These are phyloP conservation scores for Gopherus flavomarginatus DNA, from an alignment of 2,113 vertebrate species.

Conservation along the genomic window DNA sequence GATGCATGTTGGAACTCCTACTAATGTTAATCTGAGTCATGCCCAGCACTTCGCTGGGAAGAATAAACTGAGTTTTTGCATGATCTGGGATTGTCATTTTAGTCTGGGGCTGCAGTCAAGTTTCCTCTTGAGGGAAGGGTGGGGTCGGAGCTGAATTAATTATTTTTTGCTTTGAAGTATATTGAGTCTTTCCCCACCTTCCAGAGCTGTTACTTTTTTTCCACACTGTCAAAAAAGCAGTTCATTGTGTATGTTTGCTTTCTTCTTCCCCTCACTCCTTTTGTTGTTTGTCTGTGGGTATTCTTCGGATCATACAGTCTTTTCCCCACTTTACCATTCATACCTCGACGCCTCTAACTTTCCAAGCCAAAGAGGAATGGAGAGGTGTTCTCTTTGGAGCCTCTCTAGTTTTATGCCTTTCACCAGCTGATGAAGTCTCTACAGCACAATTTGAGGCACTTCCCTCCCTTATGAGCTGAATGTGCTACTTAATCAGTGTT, in stretches of 20 bases:
- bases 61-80: neutral
- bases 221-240: neutral
- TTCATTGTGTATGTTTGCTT: neutral
- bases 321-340: neutral
- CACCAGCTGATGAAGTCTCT: neutral
- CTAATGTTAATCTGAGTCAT: constrained; percentile 19
- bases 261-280: neutral
- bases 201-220: rapidly evolving
- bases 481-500: neutral
- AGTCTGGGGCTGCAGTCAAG: neutral
- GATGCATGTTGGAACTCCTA: neutral
- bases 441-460: neutral
- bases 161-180: constrained; percentile 16
- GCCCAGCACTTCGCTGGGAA: neutral
- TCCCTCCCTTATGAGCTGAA: neutral
- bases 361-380: neutral
- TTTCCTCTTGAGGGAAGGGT: constrained; percentile 13
- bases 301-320: neutral
- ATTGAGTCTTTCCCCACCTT: neutral
- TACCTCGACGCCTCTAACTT: neutral
- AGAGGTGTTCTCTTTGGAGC: neutral
- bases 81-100: neutral
- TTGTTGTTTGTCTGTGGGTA: neutral
- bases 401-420: neutral
- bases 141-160: neutral